Conservation (phyloP, 2,888 invertebrate species). For the Carpatolechia fugitivella region DNA sequence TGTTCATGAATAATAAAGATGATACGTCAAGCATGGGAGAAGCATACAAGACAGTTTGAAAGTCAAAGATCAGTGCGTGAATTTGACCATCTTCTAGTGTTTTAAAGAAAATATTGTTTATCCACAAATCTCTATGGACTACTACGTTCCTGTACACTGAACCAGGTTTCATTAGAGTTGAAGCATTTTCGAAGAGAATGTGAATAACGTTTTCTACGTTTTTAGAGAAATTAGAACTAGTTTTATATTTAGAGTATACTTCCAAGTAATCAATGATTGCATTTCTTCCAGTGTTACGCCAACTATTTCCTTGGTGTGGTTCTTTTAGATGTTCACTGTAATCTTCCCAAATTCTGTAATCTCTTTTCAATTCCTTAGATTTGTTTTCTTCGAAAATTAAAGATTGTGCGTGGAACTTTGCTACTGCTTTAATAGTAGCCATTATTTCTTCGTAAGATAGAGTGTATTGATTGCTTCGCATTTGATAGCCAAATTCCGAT, state of each 20-base stretch:
- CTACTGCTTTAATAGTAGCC: conserved; percentile 61
- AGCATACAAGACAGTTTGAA: conserved; percentile 82
- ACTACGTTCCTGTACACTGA: conserved; percentile 68
- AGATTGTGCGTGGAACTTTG: conserved; percentile 72
- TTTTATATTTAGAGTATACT: conserved; percentile 51
- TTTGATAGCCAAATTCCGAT: conserved; percentile 46
- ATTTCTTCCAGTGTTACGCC: conserved; percentile 59
- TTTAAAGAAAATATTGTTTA: conserved; percentile 80
- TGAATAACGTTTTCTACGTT: conserved; percentile 41
- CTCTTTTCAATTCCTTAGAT: conserved; percentile 46
- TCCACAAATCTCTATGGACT: conserved; percentile 81
- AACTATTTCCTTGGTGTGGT: conserved; percentile 35
- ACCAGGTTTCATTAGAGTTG: conserved; percentile 58
- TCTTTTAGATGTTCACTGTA: conserved; percentile 52
- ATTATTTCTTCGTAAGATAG: conserved; percentile 59
- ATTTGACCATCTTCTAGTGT: conserved; percentile 43
- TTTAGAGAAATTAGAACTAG: conserved; percentile 36
- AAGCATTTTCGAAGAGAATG: conserved; percentile 42
- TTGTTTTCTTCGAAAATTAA: conserved; percentile 66
- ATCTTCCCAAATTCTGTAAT: conserved; percentile 61
- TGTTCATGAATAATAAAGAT: conserved; percentile 77
- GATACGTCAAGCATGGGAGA: conserved; percentile 83
- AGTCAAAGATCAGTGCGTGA: conserved; percentile 82
- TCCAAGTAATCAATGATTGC: conserved; percentile 58
- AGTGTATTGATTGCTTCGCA: conserved; percentile 43